phyloP scores from a whole-genome alignment of 2,113 vertebrate genomes.

The human (Homo sapiens) region GRCh38 chr15:31034501-31035000 shows the following conservation, averaged over 20 bases:
- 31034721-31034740: no score
- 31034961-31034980: neutral
- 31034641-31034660: neutral
- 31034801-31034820: neutral
- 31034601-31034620: neutral
- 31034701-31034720: no score
- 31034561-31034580: neutral
- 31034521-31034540: neutral
- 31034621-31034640: neutral
- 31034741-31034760: neutral
- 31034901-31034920: neutral
- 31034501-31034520: neutral
- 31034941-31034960: neutral
- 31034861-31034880: neutral
- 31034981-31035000: neutral
- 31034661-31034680: neutral
- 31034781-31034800: neutral
- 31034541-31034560: neutral
- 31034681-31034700: no score
- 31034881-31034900: neutral
- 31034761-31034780: neutral
- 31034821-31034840: neutral
- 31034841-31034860: neutral
- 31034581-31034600: neutral
- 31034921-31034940: neutral